Percentiles rank a stretch among this genome's conserved stretches.
Conservation (phyloP, 2,888 invertebrate genomes). For the Mechanitis messenoides region DNA sequence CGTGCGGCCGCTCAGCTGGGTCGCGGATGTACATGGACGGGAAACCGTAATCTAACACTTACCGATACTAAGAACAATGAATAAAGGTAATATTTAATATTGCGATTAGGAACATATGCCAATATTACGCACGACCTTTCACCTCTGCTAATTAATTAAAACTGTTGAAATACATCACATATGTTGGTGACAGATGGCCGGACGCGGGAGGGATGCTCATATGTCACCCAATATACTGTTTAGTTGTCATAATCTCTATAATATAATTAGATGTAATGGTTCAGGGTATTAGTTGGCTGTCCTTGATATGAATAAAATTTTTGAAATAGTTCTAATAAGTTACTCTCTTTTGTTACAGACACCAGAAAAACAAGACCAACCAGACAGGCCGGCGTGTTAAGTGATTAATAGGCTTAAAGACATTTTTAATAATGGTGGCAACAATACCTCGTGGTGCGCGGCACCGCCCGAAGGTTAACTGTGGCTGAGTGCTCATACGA, state of each 20-base stretch:
- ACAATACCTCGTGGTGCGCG: constrained; percentile 56
- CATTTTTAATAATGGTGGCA: constrained; percentile 61
- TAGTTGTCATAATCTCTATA: constrained; percentile 54
- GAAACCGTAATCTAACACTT: constrained; percentile 73
- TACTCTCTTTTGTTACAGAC: constrained; percentile 76
- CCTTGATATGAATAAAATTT: constrained; percentile 18
- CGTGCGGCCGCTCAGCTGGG: constrained; percentile 75
- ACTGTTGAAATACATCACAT: constrained; percentile 66
- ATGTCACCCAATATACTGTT: constrained; percentile 60
- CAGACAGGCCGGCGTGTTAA: constrained; percentile 76
- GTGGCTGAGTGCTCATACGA: constrained; percentile 32
- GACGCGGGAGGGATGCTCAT: constrained; percentile 61
- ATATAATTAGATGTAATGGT: constrained; percentile 42
- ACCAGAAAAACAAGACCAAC: constrained; percentile 78
- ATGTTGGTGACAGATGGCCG: constrained; percentile 73
- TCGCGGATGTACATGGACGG: constrained; percentile 72
- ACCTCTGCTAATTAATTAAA: constrained; percentile 69
- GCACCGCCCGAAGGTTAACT: constrained; percentile 34
- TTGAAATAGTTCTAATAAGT: no score
- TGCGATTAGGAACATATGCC: constrained; percentile 9
- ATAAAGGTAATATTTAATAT: no score
- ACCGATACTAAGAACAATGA: constrained; percentile 48
- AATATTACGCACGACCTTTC: constrained; percentile 51
- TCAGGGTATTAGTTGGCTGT: constrained; percentile 26
- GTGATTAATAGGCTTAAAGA: constrained; percentile 53